Percentiles rank a stretch among this genome's conserved stretches.
Evolutionary conservation across 2,888 invertebrate genomes (phyloP).

Genomic region (Mylabris sibirica): DNA sequence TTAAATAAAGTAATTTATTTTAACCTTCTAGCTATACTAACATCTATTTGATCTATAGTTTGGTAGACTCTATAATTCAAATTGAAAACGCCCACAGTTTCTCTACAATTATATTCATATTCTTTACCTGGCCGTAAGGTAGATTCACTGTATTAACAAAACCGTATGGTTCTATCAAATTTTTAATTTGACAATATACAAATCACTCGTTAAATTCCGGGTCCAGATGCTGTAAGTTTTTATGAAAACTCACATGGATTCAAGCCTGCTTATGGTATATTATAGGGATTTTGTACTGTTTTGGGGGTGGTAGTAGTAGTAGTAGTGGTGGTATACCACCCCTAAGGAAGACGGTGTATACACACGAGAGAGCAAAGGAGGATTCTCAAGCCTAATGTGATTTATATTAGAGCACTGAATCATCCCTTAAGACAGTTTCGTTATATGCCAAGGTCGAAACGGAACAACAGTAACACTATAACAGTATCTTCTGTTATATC

Average conservation of each 20-base stretch:
- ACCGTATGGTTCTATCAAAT: no score
- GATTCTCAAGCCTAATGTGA: constrained; percentile 46
- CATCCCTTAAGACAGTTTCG: constrained; percentile 51
- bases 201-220: constrained; percentile 21
- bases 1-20: constrained; percentile 9
- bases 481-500: not conserved
- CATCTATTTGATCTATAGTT: not conserved
- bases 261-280: constrained; percentile 32
- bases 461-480: constrained; percentile 21
- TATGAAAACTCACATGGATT: no score
- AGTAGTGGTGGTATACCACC: constrained; percentile 6
- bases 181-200: no score
- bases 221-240: constrained; percentile 32
- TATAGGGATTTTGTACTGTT: constrained; percentile 22
- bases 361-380: constrained; percentile 32
- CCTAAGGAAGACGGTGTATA: constrained; percentile 14
- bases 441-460: constrained; percentile 37
- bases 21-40: constrained; percentile 5
- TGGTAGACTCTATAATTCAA: not conserved
- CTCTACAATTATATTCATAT: not conserved
- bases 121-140: not conserved
- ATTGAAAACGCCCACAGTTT: not conserved
- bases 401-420: constrained; percentile 54
- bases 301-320: constrained; percentile 25
- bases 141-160: not conserved